Evolutionary conservation across 2,797 vertebrate genomes (phyloP).

Genomic region (Fistularia tabacaria): DNA sequence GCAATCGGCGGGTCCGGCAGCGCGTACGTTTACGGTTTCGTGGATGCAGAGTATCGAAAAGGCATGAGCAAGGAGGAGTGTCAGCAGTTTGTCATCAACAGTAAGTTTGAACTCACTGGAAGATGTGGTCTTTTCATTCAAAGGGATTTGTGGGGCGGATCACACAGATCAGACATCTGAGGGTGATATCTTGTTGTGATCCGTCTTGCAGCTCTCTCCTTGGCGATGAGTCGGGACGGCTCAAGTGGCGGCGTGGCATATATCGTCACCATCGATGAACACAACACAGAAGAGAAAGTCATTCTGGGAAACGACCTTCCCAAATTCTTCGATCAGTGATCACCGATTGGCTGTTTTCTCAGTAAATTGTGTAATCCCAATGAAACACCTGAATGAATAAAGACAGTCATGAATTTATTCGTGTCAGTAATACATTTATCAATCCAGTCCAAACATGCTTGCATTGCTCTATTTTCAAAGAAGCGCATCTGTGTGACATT

Average conservation of each 20-base stretch:
- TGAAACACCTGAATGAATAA: too few relatives aligned
- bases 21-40: conserved; percentile 82
- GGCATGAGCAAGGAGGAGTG: conserved; percentile 76
- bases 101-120: conserved; percentile 56
- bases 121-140: not conserved
- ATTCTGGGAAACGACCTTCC: conserved; percentile 81
- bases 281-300: conserved; percentile 74
- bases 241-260: conserved; percentile 85
- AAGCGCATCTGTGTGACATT: too few relatives aligned
- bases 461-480: too few relatives aligned
- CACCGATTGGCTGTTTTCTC: too few relatives aligned
- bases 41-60: conserved; percentile 78
- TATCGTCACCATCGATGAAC: conserved; percentile 78
- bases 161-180: too few relatives aligned
- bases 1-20: conserved; percentile 85
- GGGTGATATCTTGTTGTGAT: not conserved
- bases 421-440: too few relatives aligned
- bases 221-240: conserved; percentile 85
- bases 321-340: conserved; percentile 77
- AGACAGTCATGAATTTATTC: too few relatives aligned
- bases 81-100: conserved; percentile 77
- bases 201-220: conserved; percentile 70
- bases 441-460: too few relatives aligned
- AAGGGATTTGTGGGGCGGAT: too few relatives aligned
- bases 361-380: too few relatives aligned